Evolutionary conservation across 2,888 invertebrate species (phyloP), one percentile per base, ranked within the genome.

Genomic region (Campoplex nolae): DNA sequence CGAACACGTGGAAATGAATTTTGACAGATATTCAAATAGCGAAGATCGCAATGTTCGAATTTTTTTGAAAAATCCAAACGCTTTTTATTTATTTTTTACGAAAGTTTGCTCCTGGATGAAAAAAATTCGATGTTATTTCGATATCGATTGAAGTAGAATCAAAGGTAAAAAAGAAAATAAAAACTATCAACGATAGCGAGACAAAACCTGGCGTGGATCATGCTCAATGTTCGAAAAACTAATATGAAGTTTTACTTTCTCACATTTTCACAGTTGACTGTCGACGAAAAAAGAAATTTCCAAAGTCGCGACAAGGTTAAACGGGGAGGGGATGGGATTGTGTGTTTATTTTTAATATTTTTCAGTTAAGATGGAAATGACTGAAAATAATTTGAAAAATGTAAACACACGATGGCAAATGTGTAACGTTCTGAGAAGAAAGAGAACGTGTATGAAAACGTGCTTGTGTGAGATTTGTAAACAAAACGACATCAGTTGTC

Each of bases 401-500:
- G 28, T 74, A 35, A 48, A 68, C 51, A 73, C 42, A 4, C 0
- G 7, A 23, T 45, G 6, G 18, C 48, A 32, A 23, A 8, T 18
- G 13, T 56, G 38, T 13, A 28, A 58, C 7, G 45, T 3, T 2
- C 32, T 51, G 48, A 62, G 38, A 38, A 70, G 32, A 42, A 67
- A 77, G 8, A 45, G 48, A n/a, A 13, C 13, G n/a, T 18, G 51
- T 74, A 56, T 84, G 84, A 78, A 84, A 71, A 84, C 82, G 84
- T 85, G 70, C 51, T 84, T 8, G 58, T 56, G 54, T 65, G 71
- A 38, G 56, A n/a, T 58, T 56, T 89, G 78, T 83, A 88, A 88
- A 89, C 88, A 88, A 88, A 88, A 79, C 38, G 76, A 78, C 58
- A 88, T 89, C 88, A 84, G 84, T 78, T 84, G 87, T 65, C 85